Percentiles rank a stretch among this genome's conserved stretches.
Conservation (phyloP, 2,797 vertebrate species). For the Hyperoplus immaculatus region DNA sequence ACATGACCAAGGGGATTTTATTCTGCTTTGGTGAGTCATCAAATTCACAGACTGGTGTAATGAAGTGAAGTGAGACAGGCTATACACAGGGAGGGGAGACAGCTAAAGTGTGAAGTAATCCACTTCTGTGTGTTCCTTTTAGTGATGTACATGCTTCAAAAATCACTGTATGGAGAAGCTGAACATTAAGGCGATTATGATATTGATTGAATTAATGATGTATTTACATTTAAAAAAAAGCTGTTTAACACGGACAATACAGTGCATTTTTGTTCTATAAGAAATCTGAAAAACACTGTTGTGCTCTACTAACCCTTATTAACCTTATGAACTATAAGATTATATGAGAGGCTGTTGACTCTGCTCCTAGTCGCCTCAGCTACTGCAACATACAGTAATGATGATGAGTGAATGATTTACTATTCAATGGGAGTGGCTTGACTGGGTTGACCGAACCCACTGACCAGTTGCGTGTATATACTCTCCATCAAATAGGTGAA, state of each 20-base stretch:
- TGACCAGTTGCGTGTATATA: not conserved
- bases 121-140: slow-evolving; percentile 19
- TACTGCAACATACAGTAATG: slow-evolving; percentile 20
- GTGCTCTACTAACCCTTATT: not conserved
- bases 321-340: not conserved
- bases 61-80: not conserved
- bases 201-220: not conserved
- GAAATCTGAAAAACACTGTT: not conserved
- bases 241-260: not conserved
- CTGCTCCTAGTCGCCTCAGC: slow-evolving; percentile 38
- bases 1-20: slow-evolving; percentile 19
- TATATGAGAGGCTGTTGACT: slow-evolving; percentile 57
- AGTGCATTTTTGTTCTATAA: not conserved
- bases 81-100: not conserved
- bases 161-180: slow-evolving; percentile 6
- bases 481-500: not conserved
- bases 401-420: slow-evolving; percentile 69
- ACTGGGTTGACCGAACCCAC: not conserved
- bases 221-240: not conserved
- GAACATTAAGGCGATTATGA: slow-evolving; percentile 6
- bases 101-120: slow-evolving; percentile 15
- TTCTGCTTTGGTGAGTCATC: slow-evolving; percentile 30
- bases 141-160: not conserved
- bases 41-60: slow-evolving; percentile 7
- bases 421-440: slow-evolving; percentile 21